Base-by-base conservation (phyloP, 1,140 invertebrate species). In the Ceratoteleas bidentatus region DNA sequence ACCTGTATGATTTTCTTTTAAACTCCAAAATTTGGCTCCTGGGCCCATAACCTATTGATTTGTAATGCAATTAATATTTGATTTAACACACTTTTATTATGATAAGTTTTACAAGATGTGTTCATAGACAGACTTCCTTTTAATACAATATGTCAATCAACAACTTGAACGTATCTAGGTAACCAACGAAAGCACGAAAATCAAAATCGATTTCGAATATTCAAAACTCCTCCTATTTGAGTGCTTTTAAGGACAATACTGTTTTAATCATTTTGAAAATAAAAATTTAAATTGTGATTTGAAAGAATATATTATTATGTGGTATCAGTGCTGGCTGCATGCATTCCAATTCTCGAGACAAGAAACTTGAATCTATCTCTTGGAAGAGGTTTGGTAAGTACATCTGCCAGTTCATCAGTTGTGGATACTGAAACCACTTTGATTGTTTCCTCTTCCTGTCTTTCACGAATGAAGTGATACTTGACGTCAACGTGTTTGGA, bases 391-490 rank as follows among this genome's bases (percentile, higher is more conserved):
- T 70, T 70, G 10, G 68, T 70, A 9, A 70, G 60, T 3, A 70
- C 6, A 15, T 70, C 68, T 4, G 68, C 68, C 9, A 60, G 16
- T 45, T 70, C 13, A 7, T 10, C 11, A 6, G 16, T 11, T 9
- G 68, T 32, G 6, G 68, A 16, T 43, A 70, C 33, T 11, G n/a
- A 61, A 8, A 3, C 13, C 2, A 70, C 11, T 0, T 43, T 43
- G 16, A 70, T 61, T 5, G 15, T 43, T 11, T 16, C 50, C 2
- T 80, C 73, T 53, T 78, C 33, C 14, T 68, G 33, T 14, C 74
- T 61, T 15, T 83, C 87, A 83, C 87, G 82, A 64, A 86, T 72
- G 69, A 76, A 82, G 66, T 88, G 85, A 69, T 77, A 84, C 11
- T 47, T 70, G 2, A 85, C 65, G 49, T 87, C 85, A 11, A 87